Conservation (phyloP, 2,113 vertebrate species). For the Engraulis encrasicolus region DNA sequence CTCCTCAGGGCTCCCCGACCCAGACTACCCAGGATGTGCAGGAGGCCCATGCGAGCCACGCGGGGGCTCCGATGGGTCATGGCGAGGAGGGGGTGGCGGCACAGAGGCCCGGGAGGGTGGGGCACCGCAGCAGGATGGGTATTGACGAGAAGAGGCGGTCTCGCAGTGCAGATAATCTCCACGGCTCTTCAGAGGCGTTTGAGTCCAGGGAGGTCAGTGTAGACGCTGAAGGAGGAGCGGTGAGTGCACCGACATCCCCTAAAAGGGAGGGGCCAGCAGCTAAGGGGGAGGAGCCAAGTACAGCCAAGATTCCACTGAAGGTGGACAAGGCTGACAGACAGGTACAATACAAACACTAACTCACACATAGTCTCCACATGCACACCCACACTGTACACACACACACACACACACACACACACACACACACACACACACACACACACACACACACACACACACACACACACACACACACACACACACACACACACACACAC, state of each 20-base stretch:
- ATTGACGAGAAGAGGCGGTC: conserved; percentile 85
- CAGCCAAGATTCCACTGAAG: conserved; percentile 45
- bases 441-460: background rate
- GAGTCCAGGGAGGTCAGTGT: conserved; percentile 72
- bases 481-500: no score
- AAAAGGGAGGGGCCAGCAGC: conserved; percentile 38
- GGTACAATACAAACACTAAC: conserved; percentile 45
- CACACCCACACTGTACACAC: conserved; percentile 29
- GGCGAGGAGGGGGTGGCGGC: conserved; percentile 79
- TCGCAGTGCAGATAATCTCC: conserved; percentile 85
- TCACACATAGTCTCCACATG: conserved; percentile 67
- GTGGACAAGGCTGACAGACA: conserved; percentile 48
- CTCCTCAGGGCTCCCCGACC: conserved; percentile 18
- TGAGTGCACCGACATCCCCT: background rate
- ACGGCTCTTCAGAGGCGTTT: conserved; percentile 70
- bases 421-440: background rate
- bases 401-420: conserved; percentile 65
- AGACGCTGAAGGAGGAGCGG: conserved; percentile 54
- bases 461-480: background rate
- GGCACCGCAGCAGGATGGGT: conserved; percentile 79
- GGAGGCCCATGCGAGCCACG: background rate
- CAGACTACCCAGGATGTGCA: conserved; percentile 37
- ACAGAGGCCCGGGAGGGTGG: conserved; percentile 80
- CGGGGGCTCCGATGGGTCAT: conserved; percentile 79
- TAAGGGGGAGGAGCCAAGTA: conserved; percentile 34